Evolutionary conservation across 2,888 invertebrate species (phyloP), one percentile per base, ranked within the genome.

Genomic region (Busseola fusca): DNA sequence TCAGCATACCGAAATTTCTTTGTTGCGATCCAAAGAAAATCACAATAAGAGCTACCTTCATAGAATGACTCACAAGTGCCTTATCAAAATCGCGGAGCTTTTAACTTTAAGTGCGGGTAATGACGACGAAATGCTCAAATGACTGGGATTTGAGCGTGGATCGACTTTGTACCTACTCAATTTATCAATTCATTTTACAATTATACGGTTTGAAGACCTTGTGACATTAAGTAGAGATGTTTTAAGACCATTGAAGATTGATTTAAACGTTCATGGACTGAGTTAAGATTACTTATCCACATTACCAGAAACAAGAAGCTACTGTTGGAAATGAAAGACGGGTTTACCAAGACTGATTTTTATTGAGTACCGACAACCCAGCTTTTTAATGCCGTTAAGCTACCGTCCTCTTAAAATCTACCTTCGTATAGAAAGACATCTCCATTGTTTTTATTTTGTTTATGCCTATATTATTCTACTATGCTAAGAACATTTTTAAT

Each of bases 41-140:
- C 58, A 69, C 69, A 70, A 69, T 69, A 66, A 65, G 59, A 70
- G 62, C 57, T 42, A 69, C 64, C 76, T 68, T 52, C 57, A 52
- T 45, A 76, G 64, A 76, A 79, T 21, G 56, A 48, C 50, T 57
- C 74, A 79, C 75, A 57, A 75, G 70, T 76, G 62, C 74, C 80
- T 82, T 78, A 73, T 72, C 69, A 75, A 74, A 81, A 79, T 50
- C 52, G 58, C 50, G 48, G 54, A 64, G 78, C 84, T 85, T 81
- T 84, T 70, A 82, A 81, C 69, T 67, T 68, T 74, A 75, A 85
- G 74, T 83, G 76, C 57, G 56, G 56, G 66, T 83, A 85, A 71
- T 81, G 71, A 72, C 71, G 67, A 30, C 25, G 48, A 79, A 83
- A 70, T 75, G 64, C 69, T 60, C 72, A 72, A 82, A 73, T 76